Evolutionary conservation across 2,888 invertebrate species (phyloP).

Genomic region (Cremastinae sp.): DNA sequence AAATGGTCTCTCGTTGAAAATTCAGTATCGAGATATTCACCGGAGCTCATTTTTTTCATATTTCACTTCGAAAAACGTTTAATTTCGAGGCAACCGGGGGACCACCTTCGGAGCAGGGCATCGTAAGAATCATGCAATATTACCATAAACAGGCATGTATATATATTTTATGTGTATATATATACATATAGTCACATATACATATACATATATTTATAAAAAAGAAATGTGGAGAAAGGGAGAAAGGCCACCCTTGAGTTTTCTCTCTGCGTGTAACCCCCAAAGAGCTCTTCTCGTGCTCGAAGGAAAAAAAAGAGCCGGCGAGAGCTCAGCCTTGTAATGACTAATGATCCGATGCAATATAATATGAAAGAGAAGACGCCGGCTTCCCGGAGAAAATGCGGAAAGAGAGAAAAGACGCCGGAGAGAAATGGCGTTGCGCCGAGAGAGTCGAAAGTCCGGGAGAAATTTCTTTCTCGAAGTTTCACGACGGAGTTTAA

Average conservation of each 20-base stretch:
- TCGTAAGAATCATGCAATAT: constrained; percentile 66
- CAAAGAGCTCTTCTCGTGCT: constrained; percentile 58
- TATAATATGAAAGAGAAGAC: constrained; percentile 39
- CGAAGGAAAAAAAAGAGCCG: constrained; percentile 57
- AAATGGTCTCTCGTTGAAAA: neutral
- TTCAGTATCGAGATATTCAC: neutral
- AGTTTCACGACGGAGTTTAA: constrained; percentile 28
- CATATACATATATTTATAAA: neutral
- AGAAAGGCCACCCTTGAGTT: constrained; percentile 64
- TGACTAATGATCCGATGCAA: constrained; percentile 74
- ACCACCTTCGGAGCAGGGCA: constrained; percentile 67
- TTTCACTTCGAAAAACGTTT: constrained; percentile 14
- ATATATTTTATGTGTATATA: constrained; percentile 18
- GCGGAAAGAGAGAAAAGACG: constrained; percentile 55
- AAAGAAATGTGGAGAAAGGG: constrained; percentile 7
- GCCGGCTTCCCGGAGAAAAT: constrained; percentile 52
- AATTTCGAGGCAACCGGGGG: constrained; percentile 56
- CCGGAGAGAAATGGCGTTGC: constrained; percentile 62
- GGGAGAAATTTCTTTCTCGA: constrained; percentile 58
- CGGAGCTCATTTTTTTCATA: neutral
- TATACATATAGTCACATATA: neutral
- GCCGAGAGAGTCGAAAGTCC: constrained; percentile 65
- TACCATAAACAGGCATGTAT: constrained; percentile 73
- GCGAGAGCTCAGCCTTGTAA: constrained; percentile 66
- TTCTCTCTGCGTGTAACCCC: constrained; percentile 48